Percentiles rank a stretch among this genome's conserved stretches.
phyloP scores from a whole-genome alignment of 1,140 invertebrate genomes.

The Pseudomyrmex concolor region DNA sequence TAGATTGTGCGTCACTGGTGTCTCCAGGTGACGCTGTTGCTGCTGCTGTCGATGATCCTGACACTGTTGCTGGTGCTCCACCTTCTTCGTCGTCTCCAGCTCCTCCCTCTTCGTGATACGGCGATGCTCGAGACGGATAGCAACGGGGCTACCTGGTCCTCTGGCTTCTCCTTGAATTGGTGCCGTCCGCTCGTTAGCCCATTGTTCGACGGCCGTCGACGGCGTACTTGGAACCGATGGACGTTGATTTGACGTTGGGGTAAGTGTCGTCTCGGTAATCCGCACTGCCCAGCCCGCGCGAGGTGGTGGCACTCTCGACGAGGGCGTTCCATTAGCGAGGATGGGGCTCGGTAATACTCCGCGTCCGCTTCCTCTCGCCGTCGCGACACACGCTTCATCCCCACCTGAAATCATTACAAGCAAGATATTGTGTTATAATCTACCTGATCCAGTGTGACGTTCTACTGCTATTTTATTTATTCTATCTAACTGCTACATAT shows the following conservation, averaged over 20 bases:
- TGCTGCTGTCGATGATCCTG: slow-evolving; percentile 58
- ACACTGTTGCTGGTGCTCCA: slow-evolving; percentile 63
- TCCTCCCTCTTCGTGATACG: slow-evolving; percentile 66
- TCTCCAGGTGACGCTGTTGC: slow-evolving; percentile 62
- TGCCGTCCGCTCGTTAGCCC: slow-evolving; percentile 78
- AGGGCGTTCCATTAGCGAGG: slow-evolving; percentile 88
- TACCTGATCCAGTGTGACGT: background rate
- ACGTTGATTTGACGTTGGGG: slow-evolving; percentile 64
- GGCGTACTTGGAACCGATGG: slow-evolving; percentile 64
- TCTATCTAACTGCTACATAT: too few species aligned
- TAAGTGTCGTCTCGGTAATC: slow-evolving; percentile 82
- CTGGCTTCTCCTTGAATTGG: slow-evolving; percentile 20
- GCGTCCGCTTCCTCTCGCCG: slow-evolving; percentile 84
- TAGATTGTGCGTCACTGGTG: slow-evolving; percentile 55
- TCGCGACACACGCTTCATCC: slow-evolving; percentile 85
- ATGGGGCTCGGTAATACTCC: slow-evolving; percentile 84
- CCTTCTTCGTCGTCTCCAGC: slow-evolving; percentile 74
- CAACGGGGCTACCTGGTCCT: slow-evolving; percentile 53
- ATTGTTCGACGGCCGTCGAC: slow-evolving; percentile 74
- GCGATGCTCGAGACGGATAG: slow-evolving; percentile 66
- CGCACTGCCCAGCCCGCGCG: slow-evolving; percentile 85
- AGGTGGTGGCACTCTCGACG: slow-evolving; percentile 86
- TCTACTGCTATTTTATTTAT: too few species aligned
- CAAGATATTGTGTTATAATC: slow-evolving; percentile 10
- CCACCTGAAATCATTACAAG: slow-evolving; percentile 79